These are phyloP conservation scores for Percopsis omiscomaycus DNA, from an alignment of 2,797 vertebrate genomes.

Conservation along the genomic window DNA sequence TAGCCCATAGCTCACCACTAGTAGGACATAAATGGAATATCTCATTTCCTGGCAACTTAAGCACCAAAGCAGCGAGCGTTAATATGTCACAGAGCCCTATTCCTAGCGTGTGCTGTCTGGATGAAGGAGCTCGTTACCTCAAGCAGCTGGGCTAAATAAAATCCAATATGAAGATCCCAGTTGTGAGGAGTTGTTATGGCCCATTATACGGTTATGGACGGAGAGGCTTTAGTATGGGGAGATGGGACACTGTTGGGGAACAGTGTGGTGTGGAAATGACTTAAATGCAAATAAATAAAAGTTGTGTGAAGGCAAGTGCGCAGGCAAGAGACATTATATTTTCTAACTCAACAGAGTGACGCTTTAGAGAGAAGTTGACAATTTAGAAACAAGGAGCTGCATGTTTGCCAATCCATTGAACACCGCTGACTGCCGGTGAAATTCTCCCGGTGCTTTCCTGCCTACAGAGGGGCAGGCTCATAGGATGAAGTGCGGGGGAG, in stretches of 20 bases:
- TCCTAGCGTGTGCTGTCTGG: slow-evolving; percentile 35
- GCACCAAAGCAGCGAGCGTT: slow-evolving; percentile 23
- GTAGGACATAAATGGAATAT: slow-evolving; percentile 1
- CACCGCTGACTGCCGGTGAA: no score
- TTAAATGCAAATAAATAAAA: neutral
- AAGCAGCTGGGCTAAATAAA: slow-evolving; percentile 61
- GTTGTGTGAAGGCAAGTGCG: neutral
- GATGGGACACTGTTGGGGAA: slow-evolving; percentile 35
- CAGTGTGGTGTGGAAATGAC: slow-evolving; percentile 2
- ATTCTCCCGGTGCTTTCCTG: no score
- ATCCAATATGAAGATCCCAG: slow-evolving; percentile 47
- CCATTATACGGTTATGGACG: slow-evolving; percentile 45
- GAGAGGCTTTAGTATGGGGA: slow-evolving; percentile 17
- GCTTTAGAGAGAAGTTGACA: no score
- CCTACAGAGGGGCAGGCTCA: no score
- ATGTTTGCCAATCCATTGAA: no score
- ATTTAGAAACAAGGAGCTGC: no score
- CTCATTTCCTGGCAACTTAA: slow-evolving; percentile 5
- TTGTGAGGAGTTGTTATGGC: slow-evolving; percentile 42
- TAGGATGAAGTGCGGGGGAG: no score
- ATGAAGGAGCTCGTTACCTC: slow-evolving; percentile 59
- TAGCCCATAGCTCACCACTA: neutral
- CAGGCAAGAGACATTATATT: neutral
- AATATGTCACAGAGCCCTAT: slow-evolving; percentile 10
- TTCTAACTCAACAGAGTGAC: no score